Evolutionary conservation across 2,113 vertebrate genomes (phyloP).

Genomic region (Tragelaphus buxtoni): DNA sequence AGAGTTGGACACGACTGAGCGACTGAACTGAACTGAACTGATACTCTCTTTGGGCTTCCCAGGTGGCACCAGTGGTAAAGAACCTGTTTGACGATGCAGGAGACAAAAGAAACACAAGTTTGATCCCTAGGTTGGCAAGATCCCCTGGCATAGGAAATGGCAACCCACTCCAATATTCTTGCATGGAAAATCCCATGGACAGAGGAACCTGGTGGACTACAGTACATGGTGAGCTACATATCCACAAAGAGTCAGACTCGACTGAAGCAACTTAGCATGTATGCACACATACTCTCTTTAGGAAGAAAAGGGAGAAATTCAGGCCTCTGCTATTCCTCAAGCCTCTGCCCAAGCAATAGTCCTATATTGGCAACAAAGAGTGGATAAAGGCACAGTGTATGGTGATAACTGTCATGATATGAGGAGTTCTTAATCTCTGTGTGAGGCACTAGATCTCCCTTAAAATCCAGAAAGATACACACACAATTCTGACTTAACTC

Average conservation of each 20-base stretch:
- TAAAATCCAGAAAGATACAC: neutral
- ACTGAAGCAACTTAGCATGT: neutral
- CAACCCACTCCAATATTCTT: neutral
- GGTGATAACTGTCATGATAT: neutral
- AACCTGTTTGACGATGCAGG: neutral
- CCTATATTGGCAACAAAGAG: neutral
- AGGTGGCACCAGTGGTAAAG: neutral
- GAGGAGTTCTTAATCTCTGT: neutral
- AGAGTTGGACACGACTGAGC: neutral
- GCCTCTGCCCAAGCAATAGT: neutral
- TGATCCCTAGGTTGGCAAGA: fast-evolving
- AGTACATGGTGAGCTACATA: neutral
- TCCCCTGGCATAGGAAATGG: neutral
- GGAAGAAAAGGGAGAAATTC: neutral
- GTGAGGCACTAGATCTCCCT: neutral
- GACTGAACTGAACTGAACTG: neutral
- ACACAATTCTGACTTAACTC: neutral
- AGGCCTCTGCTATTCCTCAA: neutral
- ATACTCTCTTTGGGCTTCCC: neutral
- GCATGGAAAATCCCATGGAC: neutral
- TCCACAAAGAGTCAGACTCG: neutral
- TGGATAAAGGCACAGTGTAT: neutral
- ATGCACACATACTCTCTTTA: neutral
- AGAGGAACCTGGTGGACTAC: neutral
- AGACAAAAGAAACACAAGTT: neutral